Evolutionary conservation across 1,140 invertebrate species (phyloP).

Genomic region (Halyomorpha halys): DNA sequence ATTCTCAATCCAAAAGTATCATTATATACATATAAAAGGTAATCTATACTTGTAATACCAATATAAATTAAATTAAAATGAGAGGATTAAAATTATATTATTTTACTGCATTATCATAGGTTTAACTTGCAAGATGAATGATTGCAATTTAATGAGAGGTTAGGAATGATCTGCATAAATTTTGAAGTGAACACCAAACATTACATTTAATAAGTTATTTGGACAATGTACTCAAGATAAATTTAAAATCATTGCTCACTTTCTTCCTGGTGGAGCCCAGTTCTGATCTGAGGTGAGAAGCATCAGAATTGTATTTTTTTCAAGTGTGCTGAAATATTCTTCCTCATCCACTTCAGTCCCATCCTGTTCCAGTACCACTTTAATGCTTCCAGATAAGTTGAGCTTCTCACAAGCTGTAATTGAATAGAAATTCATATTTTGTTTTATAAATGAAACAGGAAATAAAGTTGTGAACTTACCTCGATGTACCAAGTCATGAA

Average conservation of each 20-base stretch:
- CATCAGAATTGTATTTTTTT: conserved; percentile 71
- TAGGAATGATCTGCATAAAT: too few relatives aligned
- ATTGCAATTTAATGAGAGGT: too few relatives aligned
- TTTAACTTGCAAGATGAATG: too few relatives aligned
- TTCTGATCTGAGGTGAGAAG: conserved; percentile 42
- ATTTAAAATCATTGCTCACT: conserved; percentile 22
- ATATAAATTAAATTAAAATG: too few relatives aligned
- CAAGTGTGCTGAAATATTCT: conserved; percentile 74
- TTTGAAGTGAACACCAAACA: neutral
- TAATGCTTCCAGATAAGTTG: conserved; percentile 44
- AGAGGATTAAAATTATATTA: too few relatives aligned
- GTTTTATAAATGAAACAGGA: neutral
- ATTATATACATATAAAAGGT: too few relatives aligned
- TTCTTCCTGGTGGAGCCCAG: conserved; percentile 30
- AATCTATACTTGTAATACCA: too few relatives aligned
- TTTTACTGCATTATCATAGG: too few relatives aligned
- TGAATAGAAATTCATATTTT: neutral
- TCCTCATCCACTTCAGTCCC: conserved; percentile 81
- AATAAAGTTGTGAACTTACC: conserved; percentile 30
- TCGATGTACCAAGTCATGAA: conserved; percentile 61
- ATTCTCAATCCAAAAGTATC: too few relatives aligned
- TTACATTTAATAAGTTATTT: neutral
- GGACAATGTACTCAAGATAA: too few relatives aligned
- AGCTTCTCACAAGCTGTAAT: conserved; percentile 46
- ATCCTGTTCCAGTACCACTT: conserved; percentile 68